These are phyloP conservation scores for Aplysina aerophoba DNA, from an alignment of 37 sponge, comb jelly and placozoan genomes.

Conservation along the genomic window DNA sequence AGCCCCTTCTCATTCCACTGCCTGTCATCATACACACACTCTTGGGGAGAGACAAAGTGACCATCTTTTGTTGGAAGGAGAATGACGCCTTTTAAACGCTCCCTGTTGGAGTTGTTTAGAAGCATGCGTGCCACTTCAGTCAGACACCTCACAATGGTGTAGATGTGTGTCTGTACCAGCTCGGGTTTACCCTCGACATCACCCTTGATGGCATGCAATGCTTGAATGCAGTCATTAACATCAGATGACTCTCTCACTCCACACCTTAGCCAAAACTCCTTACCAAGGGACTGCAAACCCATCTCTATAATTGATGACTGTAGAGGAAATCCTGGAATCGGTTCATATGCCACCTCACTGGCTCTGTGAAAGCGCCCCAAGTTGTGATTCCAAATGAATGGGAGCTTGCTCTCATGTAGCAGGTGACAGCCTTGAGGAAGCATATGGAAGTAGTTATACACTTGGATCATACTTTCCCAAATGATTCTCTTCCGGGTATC, in stretches of 20 bases:
- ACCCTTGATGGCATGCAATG: background rate
- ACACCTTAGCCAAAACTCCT: slow-evolving; percentile 23
- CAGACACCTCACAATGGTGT: too few species aligned
- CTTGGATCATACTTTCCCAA: background rate
- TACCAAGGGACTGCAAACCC: background rate
- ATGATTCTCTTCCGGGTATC: background rate
- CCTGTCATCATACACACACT: slow-evolving; percentile 67
- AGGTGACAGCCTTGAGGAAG: background rate
- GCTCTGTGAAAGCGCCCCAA: too few species aligned
- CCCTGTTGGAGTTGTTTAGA: too few species aligned
- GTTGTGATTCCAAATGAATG: slow-evolving; percentile 3
- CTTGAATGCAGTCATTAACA: background rate
- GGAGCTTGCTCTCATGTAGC: background rate
- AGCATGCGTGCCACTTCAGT: too few species aligned
- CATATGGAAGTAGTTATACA: background rate
- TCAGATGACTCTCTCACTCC: background rate
- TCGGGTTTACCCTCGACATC: too few species aligned
- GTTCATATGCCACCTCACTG: background rate
- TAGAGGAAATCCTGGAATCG: background rate
- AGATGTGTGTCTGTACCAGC: too few species aligned
- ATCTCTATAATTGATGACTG: background rate
- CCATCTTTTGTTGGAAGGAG: slow-evolving; percentile 45
- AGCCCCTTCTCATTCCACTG: slow-evolving; percentile 33
- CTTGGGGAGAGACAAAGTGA: slow-evolving; percentile 20
- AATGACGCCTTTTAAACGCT: background rate